Evolutionary conservation across 2,113 vertebrate genomes (phyloP).

Genomic region (Mormyrus lacerda): DNA sequence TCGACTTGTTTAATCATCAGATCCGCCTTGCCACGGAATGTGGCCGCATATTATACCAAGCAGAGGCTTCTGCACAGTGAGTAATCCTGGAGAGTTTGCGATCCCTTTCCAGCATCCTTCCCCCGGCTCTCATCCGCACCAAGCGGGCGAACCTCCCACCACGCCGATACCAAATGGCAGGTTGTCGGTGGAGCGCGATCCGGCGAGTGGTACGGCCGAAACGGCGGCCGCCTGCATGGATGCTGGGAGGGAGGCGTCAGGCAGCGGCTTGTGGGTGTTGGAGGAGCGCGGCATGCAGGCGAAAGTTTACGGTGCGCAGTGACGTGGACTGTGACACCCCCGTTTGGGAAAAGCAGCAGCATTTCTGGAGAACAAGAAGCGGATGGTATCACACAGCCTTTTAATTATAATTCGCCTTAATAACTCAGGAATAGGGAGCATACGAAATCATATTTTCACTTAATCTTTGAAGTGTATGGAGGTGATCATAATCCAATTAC

Average conservation of each 20-base stretch:
- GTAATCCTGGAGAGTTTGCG: slow-evolving; percentile 21
- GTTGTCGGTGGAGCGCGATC: slow-evolving; percentile 23
- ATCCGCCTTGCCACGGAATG: background rate
- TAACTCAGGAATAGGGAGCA: background rate
- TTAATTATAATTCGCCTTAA: background rate
- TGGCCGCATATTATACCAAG: background rate
- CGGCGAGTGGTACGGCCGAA: slow-evolving; percentile 6
- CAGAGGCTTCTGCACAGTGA: background rate
- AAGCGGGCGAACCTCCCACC: slow-evolving; percentile 19
- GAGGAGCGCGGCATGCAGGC: slow-evolving; percentile 5
- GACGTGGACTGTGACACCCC: slow-evolving; percentile 16
- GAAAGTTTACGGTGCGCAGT: slow-evolving; percentile 15
- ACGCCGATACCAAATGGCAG: slow-evolving; percentile 4
- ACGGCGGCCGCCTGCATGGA: slow-evolving; percentile 13
- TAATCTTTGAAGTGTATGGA: background rate
- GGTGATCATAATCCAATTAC: background rate
- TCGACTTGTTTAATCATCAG: background rate
- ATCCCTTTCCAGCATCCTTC: slow-evolving; percentile 20
- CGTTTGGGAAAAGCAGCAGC: background rate
- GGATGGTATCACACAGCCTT: background rate
- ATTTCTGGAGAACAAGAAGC: slow-evolving; percentile 2
- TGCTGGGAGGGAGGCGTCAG: slow-evolving; percentile 19
- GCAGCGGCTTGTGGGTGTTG: slow-evolving; percentile 1
- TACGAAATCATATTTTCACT: background rate
- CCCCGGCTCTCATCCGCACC: slow-evolving; percentile 21